Conservation (phyloP, 2,888 invertebrate genomes). For the Mimas tiliae region DNA sequence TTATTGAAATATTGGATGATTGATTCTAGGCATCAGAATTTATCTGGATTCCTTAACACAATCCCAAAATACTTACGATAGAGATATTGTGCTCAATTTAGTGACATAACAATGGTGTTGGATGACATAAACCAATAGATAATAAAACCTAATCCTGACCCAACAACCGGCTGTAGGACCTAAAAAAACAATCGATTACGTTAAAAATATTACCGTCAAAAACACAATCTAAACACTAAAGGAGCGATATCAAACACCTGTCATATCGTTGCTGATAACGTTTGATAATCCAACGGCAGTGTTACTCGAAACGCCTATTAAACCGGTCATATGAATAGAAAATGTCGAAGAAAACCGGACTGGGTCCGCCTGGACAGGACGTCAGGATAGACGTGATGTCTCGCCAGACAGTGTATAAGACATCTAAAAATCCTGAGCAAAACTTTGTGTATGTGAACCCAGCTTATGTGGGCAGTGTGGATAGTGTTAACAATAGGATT, state of each 20-base stretch:
- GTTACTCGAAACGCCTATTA: neutral
- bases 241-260: slow-evolving; percentile 5
- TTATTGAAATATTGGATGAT: no score
- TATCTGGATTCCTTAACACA: no score
- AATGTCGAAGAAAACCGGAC: slow-evolving; percentile 25
- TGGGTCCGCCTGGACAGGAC: neutral
- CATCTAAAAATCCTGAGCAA: slow-evolving; percentile 32
- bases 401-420: neutral
- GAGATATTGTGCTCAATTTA: no score
- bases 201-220: slow-evolving; percentile 7
- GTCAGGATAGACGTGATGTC: neutral
- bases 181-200: neutral
- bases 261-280: no score
- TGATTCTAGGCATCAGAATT: no score
- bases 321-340: slow-evolving; percentile 23
- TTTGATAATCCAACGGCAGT: no score
- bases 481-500: slow-evolving; percentile 46
- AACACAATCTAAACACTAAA: slow-evolving; percentile 8
- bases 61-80: no score
- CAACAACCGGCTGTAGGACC: neutral
- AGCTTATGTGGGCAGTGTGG: slow-evolving; percentile 65
- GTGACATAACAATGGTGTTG: no score
- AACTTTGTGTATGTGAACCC: slow-evolving; percentile 69
- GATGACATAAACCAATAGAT: no score
- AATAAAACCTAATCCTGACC: neutral